phyloP scores from a whole-genome alignment of 2,113 vertebrate genomes.

The Cyanoderma ruficeps region DNA sequence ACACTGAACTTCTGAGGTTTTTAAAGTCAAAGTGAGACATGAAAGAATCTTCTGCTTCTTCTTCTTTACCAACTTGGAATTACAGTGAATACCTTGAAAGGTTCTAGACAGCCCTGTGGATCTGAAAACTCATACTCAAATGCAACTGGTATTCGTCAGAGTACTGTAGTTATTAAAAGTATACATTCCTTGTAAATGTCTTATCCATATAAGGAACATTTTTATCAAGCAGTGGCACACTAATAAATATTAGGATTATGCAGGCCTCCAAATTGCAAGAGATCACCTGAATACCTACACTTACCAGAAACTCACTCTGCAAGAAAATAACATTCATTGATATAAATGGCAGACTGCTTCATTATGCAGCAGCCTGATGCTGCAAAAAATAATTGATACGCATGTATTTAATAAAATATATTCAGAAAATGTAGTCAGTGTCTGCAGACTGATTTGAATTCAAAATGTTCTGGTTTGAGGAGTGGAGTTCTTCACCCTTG shows the following conservation, averaged over 20 bases:
- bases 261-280: neutral
- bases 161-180: neutral
- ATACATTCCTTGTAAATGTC: neutral
- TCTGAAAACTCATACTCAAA: neutral
- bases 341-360: neutral
- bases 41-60: neutral
- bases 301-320: neutral
- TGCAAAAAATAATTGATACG: neutral
- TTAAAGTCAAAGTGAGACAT: neutral
- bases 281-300: neutral
- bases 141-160: neutral
- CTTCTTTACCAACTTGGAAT: neutral
- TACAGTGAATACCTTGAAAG: neutral
- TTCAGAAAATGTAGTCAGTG: neutral
- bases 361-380: neutral
- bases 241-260: constrained; percentile 36
- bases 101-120: neutral
- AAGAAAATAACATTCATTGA: neutral
- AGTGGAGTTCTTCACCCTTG: neutral
- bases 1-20: neutral
- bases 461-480: neutral
- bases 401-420: neutral
- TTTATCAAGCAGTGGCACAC: neutral
- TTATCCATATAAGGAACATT: neutral
- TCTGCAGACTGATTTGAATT: neutral